Percentiles rank a stretch among this genome's conserved stretches.
phyloP scores from a whole-genome alignment of 2,888 invertebrate species.

The Kuschelorhynchus macadamiae region DNA sequence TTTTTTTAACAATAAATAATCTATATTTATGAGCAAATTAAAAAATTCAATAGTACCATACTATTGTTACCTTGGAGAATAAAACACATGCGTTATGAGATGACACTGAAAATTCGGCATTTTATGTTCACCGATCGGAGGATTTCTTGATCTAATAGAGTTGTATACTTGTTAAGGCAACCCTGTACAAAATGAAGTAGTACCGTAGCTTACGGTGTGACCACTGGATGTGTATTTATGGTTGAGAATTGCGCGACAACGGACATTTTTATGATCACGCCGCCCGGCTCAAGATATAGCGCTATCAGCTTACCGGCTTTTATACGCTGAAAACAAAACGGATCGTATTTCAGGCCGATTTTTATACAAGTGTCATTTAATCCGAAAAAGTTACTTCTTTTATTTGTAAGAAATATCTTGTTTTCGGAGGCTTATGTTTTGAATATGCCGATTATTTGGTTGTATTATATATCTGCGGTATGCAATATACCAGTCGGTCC shows the following conservation, averaged over 20 bases:
- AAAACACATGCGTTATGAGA: too few species aligned
- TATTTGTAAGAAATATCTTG: slow-evolving; percentile 26
- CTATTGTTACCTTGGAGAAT: too few species aligned
- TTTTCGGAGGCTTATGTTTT: slow-evolving; percentile 4
- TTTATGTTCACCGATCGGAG: too few species aligned
- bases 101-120: too few species aligned
- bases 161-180: not conserved
- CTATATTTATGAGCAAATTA: too few species aligned
- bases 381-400: slow-evolving; percentile 64
- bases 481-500: too few species aligned
- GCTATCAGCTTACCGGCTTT: slow-evolving; percentile 69
- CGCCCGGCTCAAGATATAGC: slow-evolving; percentile 67
- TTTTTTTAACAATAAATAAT: too few species aligned
- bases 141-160: too few species aligned
- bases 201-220: slow-evolving; percentile 9
- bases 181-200: slow-evolving; percentile 26
- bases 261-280: slow-evolving; percentile 69
- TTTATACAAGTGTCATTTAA: slow-evolving; percentile 66
- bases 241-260: slow-evolving; percentile 34
- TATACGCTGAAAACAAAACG: slow-evolving; percentile 69
- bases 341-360: slow-evolving; percentile 67
- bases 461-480: too few species aligned
- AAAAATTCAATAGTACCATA: too few species aligned
- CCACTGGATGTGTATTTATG: slow-evolving; percentile 29
- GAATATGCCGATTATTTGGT: not conserved